These are phyloP conservation scores for Porphyrio hochstetteri DNA, from an alignment of 2,113 vertebrate species.

Conservation along the genomic window DNA sequence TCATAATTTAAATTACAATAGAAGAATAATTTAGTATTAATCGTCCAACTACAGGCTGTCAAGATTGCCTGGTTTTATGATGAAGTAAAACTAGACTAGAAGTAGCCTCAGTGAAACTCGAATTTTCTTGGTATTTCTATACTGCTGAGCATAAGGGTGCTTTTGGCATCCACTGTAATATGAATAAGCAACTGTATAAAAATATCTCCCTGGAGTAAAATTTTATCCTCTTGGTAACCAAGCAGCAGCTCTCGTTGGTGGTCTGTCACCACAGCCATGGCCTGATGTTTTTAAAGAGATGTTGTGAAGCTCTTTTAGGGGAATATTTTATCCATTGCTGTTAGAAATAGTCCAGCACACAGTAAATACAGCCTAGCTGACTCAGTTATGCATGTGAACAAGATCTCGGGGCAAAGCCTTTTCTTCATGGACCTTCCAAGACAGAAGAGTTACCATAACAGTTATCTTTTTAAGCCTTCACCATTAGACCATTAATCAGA, in stretches of 20 bases:
- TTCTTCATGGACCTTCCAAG: not conserved
- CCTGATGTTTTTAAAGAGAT: slow-evolving; percentile 5
- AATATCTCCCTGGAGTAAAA: slow-evolving; percentile 41
- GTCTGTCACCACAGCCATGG: slow-evolving; percentile 31
- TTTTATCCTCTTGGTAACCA: slow-evolving; percentile 43
- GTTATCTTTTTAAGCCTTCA: not conserved
- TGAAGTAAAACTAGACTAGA: not conserved
- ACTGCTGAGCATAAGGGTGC: slow-evolving; percentile 8
- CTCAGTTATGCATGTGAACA: not conserved
- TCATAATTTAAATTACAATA: not conserved
- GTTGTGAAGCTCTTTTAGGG: not conserved
- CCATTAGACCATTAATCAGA: not conserved
- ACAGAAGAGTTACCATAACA: not conserved
- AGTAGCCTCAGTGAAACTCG: not conserved
- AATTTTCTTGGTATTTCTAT: not conserved
- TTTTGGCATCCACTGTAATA: slow-evolving; percentile 19
- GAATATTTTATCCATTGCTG: not conserved
- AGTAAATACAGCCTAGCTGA: not conserved
- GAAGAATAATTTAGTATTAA: not conserved
- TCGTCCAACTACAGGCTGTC: not conserved
- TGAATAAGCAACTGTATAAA: slow-evolving; percentile 62
- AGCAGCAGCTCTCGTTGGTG: slow-evolving; percentile 28
- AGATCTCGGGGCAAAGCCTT: not conserved
- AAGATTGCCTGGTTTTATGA: not conserved
- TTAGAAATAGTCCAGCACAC: not conserved